Evolutionary conservation across 2,888 invertebrate species (phyloP), one percentile per base, ranked within the genome.

Genomic region (Latrodectus elegans): DNA sequence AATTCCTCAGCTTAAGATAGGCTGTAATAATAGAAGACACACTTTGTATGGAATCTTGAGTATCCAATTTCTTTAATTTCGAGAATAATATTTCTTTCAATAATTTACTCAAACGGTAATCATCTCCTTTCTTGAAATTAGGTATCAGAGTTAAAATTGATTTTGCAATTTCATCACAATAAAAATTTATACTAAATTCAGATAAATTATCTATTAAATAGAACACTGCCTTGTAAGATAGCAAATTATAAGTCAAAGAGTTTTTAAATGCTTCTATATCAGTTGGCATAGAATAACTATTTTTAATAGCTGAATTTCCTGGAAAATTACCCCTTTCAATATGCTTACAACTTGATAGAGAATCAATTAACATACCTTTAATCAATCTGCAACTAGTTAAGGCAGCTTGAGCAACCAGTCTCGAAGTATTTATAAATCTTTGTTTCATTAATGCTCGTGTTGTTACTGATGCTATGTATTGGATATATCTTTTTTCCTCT

Each of bases 81-180:
- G 38, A 64, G 3, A 22, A 17, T 26, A 71, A 26, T 8, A 22
- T 22, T 60, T 70, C n/a, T 64, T 71, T 77, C 26, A 76, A 26
- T 11, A 53, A 74, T 11, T 49, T 12, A 38, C 53, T 51, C 52
- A 81, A 26, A 8, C 12, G 17, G 53, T 53, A 14, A 15, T 67
- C 22, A 52, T 74, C 64, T 53, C 53, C 53, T n/a, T 17, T 51
- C 12, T 22, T n/a, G 10, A 14, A 65, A 17, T 53, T 22, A 22
- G 17, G 38, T 53, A 74, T 51, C 26, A 67, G 10, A 38, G 52
- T 67, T 14, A n/a, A n/a, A 15, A 81, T 22, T 10, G 74, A 73
- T 17, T 81, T 73, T 11, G 67, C 52, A n/a, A 81, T 81, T 74
- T 67, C 81, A 67, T 65, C 60, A 52, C 26, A 26, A 8, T 73